phyloP scores from a whole-genome alignment of 2,888 invertebrate species.

The Coleophora deauratella region DNA sequence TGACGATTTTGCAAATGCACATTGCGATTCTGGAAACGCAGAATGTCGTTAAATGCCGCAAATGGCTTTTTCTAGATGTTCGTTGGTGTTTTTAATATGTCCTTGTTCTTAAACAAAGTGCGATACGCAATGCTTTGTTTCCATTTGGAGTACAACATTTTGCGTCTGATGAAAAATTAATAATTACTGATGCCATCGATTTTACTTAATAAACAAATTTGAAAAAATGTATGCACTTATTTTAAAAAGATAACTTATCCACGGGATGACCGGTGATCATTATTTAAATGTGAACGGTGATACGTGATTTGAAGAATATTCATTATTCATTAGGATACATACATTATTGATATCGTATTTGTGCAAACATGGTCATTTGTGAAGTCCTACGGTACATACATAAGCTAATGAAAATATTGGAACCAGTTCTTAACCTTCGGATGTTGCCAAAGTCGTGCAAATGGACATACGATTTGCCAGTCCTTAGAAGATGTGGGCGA shows the following conservation, averaged over 20 bases:
- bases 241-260: no score
- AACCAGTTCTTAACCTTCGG: constrained; percentile 3
- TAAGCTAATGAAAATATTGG: constrained; percentile 4
- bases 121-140: no score
- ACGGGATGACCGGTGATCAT: no score
- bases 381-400: constrained; percentile 2
- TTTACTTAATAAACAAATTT: no score
- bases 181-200: no score
- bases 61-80: not conserved
- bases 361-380: constrained; percentile 4
- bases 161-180: no score
- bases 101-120: no score
- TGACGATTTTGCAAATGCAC: constrained; percentile 17
- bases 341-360: not conserved
- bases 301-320: no score
- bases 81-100: no score
- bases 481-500: constrained; percentile 41
- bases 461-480: constrained; percentile 13
- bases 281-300: no score
- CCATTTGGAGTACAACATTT: no score
- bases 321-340: not conserved
- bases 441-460: constrained; percentile 17
- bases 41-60: constrained; percentile 23
- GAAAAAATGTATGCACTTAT: no score
- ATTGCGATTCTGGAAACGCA: constrained; percentile 23